Evolutionary conservation across 2,888 invertebrate species (phyloP).

Genomic region (Rhagonycha lutea): DNA sequence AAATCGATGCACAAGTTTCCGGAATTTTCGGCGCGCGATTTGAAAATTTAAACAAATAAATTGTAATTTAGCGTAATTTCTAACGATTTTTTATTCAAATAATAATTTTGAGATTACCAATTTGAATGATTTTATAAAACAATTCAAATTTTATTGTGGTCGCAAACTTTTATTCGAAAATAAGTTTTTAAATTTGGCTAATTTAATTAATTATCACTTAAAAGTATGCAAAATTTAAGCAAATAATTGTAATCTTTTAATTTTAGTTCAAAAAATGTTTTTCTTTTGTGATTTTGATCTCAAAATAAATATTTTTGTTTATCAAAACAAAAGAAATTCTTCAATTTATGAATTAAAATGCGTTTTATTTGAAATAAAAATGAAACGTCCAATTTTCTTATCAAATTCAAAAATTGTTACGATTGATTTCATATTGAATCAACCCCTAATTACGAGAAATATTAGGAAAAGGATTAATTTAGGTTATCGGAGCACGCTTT

Average conservation of each 20-base stretch:
- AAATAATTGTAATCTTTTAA: neutral
- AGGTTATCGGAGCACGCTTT: neutral
- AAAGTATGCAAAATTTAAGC: neutral
- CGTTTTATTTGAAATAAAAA: neutral
- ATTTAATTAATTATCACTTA: neutral
- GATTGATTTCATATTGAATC: neutral
- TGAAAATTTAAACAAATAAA: conserved; percentile 26
- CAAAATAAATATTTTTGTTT: neutral
- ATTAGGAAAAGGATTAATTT: neutral
- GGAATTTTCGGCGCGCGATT: conserved; percentile 45
- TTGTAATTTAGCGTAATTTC: neutral
- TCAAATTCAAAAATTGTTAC: neutral
- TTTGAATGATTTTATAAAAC: neutral
- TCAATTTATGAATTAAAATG: neutral
- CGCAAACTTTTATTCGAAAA: neutral
- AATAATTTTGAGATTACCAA: neutral
- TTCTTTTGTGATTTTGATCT: neutral
- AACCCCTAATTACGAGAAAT: neutral
- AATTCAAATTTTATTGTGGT: neutral
- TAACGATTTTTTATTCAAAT: too few relatives aligned
- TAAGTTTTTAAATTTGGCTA: neutral
- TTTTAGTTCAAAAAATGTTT: neutral
- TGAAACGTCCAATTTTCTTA: neutral
- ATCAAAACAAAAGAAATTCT: neutral
- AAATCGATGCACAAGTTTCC: conserved; percentile 42